Base-by-base conservation (phyloP, 2,888 invertebrate species). In the Scaptomyza flava region DNA sequence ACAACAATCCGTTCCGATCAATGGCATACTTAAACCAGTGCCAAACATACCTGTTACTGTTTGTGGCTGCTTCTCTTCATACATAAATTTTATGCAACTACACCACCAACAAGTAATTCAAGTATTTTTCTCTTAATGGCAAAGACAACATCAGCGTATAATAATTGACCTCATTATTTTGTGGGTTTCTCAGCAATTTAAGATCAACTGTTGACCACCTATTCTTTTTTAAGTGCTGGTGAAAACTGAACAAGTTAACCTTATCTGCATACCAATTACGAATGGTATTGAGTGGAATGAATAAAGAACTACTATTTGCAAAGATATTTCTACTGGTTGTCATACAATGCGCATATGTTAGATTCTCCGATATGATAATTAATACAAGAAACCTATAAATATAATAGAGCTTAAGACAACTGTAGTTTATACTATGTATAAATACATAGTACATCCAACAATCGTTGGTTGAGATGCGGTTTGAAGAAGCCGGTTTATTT, bases 101-200 rank as follows among this genome's bases (percentile, higher is more conserved):
- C 34, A 11, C 34, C 46, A 38, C 14, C 38, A 30, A 23, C 61
- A 9, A 30, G 42, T 11, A 51, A 45, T 36, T 23, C 50, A 23
- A 45, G 50, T 50, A 50, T 30, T 8, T 30, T 8, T 34, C 8
- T 31, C 48, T 20, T 9, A 48, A 33, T 59, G 46, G 58, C 65
- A 64, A 48, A 61, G 52, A 48, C 36, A 46, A 41, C 38, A 57
- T 36, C 63, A 56, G 58, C 56, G 53, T 70, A 75, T 79, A 73
- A 79, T 82, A 73, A 80, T 82, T 81, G 81, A 85, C 81, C 86
- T 62, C 73, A 71, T 72, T 81, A 73, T 52, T 67, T 61, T 71
- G 66, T 65, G 66, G 71, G 69, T 81, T 85, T 81, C 86, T 82
- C 80, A 59, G 65, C 71, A 66, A 17, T 77, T 64, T 60, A 47